A percentile compares a stretch with the other conserved stretches of the same genome.
These are phyloP conservation scores for Tethya wilhelma DNA, from an alignment of 37 sponge, comb jelly and placozoan genomes.

Conservation along the genomic window DNA sequence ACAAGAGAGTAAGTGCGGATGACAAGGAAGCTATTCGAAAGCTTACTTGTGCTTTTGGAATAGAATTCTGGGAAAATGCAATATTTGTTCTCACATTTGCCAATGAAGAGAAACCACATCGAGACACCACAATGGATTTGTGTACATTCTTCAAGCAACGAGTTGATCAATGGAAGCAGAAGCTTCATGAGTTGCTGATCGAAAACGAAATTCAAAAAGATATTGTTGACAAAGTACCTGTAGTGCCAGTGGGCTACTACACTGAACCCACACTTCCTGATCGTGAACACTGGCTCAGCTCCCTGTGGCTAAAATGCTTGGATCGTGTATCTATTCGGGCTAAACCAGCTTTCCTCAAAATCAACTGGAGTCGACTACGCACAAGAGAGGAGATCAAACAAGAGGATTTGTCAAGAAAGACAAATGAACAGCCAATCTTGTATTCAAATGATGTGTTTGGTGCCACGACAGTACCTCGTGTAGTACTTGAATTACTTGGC, in stretches of 20 bases:
- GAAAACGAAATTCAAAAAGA: background rate
- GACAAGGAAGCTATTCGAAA: background rate
- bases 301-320: conserved; percentile 6
- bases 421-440: conserved; percentile 3
- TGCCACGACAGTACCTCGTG: background rate
- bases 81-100: conserved; percentile 26
- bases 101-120: background rate
- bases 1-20: background rate
- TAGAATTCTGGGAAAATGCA: background rate
- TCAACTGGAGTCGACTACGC: background rate
- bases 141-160: background rate
- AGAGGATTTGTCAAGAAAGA: background rate
- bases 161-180: background rate
- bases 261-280: background rate
- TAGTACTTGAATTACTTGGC: background rate
- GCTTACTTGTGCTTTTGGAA: background rate
- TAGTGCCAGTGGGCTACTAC: conserved; percentile 7
- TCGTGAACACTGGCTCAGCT: conserved; percentile 9
- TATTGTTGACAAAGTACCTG: background rate
- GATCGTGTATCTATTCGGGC: background rate
- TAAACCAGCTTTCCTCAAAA: background rate
- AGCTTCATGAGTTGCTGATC: background rate
- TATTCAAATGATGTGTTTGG: too few relatives aligned
- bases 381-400: background rate
- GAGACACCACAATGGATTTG: background rate